phyloP scores from a whole-genome alignment of 2,888 invertebrate genomes.

The Diabrotica balteata region DNA sequence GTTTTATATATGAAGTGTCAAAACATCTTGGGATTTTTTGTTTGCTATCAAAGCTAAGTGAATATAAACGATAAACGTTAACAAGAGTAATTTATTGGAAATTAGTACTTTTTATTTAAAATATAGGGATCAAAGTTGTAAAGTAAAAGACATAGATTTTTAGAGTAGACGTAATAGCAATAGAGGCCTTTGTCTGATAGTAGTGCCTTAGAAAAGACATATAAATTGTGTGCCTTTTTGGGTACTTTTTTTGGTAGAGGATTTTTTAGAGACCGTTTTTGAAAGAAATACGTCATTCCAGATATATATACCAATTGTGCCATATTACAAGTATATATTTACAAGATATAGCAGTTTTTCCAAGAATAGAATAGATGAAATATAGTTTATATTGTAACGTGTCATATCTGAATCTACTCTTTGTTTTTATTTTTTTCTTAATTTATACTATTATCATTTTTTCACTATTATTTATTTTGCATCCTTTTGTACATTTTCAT shows the following conservation, averaged over 20 bases:
- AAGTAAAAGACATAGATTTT: slow-evolving; percentile 41
- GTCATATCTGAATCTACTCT: slow-evolving; percentile 42
- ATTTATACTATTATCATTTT: slow-evolving; percentile 40
- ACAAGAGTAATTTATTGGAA: slow-evolving; percentile 18
- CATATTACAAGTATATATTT: slow-evolving; percentile 43
- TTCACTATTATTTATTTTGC: slow-evolving; percentile 47
- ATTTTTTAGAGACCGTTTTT: slow-evolving; percentile 39
- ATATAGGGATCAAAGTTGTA: slow-evolving; percentile 43
- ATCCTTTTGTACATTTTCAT: slow-evolving; percentile 45
- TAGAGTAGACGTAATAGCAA: slow-evolving; percentile 41
- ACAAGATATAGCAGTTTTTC: slow-evolving; percentile 37
- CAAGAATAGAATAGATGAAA: slow-evolving; percentile 37
- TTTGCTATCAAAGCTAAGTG: too few species aligned
- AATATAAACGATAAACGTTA: not conserved
- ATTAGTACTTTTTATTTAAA: slow-evolving; percentile 34
- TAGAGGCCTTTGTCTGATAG: slow-evolving; percentile 54
- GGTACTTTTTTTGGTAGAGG: slow-evolving; percentile 45
- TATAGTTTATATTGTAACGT: slow-evolving; percentile 40
- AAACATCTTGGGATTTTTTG: too few species aligned
- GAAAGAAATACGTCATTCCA: slow-evolving; percentile 44
- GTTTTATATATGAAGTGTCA: too few species aligned
- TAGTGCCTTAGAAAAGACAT: slow-evolving; percentile 60
- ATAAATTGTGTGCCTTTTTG: slow-evolving; percentile 54
- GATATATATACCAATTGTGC: slow-evolving; percentile 43
- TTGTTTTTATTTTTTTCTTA: slow-evolving; percentile 34